Evolutionary conservation across 2,888 invertebrate genomes (phyloP), one percentile per base, ranked within the genome.

Genomic region (Oscheius sp.): DNA sequence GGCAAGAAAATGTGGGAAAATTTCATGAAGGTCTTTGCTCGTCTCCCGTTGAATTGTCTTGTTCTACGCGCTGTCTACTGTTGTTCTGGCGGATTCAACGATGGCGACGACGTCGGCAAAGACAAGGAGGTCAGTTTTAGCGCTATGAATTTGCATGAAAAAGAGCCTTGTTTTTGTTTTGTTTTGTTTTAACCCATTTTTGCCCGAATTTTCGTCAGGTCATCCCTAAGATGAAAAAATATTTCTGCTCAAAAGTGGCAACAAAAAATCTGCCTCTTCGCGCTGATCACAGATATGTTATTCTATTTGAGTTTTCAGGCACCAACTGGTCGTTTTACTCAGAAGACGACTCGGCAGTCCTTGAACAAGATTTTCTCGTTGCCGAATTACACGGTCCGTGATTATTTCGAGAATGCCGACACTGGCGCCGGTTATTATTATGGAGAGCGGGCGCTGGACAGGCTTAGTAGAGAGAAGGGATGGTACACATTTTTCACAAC

Each of bases 381-480:
- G 56, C 56, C 56, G 18, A 56, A 56, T 21, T 18, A 23, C 21
- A 56, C 56, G 5, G 56, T 56, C 3, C 2, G 21, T 3, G 25
- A 27, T 23, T 56, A 56, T 16, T 56, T 56, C 21, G 56, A 56
- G 25, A 56, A 56, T 27, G 27, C 25, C 18, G 25, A 56, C 16
- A 18, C 56, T 5, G 16, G 18, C 2, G 56, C 56, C 27, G 56
- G 56, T 7, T 56, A 56, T 16, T 56, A 25, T 27, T 56, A 56
- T 16, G 56, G 56, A 56, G 56, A 56, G 49, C 3, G 49, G 49
- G 49, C 13, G 3, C 18, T 49, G 49, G 6, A 49, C 3, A 16
- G 13, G n/a, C 3, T 49, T 18, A 5, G 6, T 13, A 13, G 13
- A 5, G 13, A 3, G 6, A 49, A 2, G 3, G 13, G 13, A n/a